Conservation (phyloP, 2,797 vertebrate genomes). For the Xerus rutilus region DNA sequence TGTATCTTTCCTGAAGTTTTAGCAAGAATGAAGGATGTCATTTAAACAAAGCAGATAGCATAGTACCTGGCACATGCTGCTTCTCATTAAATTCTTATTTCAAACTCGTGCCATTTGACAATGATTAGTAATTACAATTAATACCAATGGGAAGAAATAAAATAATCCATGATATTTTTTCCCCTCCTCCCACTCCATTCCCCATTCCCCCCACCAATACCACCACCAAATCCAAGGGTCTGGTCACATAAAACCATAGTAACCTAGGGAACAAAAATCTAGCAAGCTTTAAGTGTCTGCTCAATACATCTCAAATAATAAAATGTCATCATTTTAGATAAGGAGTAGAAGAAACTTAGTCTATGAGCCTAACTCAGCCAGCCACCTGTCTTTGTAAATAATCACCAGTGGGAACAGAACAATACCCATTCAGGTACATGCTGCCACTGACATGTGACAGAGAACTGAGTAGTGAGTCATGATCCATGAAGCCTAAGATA, state of each 20-base stretch:
- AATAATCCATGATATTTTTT: neutral
- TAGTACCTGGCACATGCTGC: neutral
- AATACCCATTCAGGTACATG: neutral
- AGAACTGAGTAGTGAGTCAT: neutral
- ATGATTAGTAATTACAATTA: neutral
- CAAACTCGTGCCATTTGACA: neutral
- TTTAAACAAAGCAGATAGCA: neutral
- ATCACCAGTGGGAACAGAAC: neutral
- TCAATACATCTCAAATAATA: neutral
- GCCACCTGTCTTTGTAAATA: slow-evolving; percentile 8
- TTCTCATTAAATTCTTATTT: neutral
- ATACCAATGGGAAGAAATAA: neutral
- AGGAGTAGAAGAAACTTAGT: neutral
- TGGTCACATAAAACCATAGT: slow-evolving; percentile 16
- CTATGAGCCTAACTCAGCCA: neutral
- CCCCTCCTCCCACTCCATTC: too few relatives aligned
- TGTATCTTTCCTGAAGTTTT: neutral
- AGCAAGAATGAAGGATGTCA: neutral
- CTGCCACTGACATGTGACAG: neutral
- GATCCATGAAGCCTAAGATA: neutral
- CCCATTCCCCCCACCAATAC: too few relatives aligned
- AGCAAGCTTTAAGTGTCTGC: neutral
- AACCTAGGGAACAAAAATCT: neutral
- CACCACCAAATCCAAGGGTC: neutral
- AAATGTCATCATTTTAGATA: neutral